Evolutionary conservation across 2,113 vertebrate species (phyloP).

Genomic region (Myiozetetes cayanensis): DNA sequence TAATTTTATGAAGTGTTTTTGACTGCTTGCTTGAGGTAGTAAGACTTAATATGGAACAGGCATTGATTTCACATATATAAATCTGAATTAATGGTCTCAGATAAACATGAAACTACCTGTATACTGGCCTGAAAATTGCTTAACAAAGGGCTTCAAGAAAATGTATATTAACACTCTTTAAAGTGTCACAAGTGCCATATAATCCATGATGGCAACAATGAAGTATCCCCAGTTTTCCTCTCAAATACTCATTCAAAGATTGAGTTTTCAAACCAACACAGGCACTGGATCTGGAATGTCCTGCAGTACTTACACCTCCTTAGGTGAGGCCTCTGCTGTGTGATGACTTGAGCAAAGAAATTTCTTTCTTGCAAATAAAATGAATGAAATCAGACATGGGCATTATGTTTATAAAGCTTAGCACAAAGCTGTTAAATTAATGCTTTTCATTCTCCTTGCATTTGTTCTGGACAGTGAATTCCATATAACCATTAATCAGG

Average conservation of each 20-base stretch:
- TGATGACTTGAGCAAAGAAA: neutral
- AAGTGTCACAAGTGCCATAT: neutral
- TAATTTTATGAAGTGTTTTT: conserved; percentile 38
- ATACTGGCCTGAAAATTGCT: neutral
- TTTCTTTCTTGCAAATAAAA: neutral
- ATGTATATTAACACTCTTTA: neutral
- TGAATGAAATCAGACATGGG: neutral
- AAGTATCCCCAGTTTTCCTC: neutral
- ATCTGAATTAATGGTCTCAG: conserved; percentile 13
- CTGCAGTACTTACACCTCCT: neutral
- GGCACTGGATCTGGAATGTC: neutral
- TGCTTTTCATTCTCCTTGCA: neutral
- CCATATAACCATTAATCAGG: neutral
- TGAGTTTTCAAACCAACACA: neutral
- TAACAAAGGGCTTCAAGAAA: conserved; percentile 5
- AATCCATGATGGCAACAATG: neutral
- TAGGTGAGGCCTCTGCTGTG: neutral
- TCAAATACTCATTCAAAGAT: neutral
- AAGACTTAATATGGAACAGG: conserved; percentile 1
- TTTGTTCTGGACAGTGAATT: neutral
- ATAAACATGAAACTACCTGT: conserved; percentile 31
- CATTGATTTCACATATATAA: conserved; percentile 46
- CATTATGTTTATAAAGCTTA: accelerated
- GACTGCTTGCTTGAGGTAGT: conserved; percentile 18
- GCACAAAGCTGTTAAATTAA: neutral